These are phyloP conservation scores for Parelbella ahira DNA, from an alignment of 2,888 invertebrate genomes.

Conservation along the genomic window DNA sequence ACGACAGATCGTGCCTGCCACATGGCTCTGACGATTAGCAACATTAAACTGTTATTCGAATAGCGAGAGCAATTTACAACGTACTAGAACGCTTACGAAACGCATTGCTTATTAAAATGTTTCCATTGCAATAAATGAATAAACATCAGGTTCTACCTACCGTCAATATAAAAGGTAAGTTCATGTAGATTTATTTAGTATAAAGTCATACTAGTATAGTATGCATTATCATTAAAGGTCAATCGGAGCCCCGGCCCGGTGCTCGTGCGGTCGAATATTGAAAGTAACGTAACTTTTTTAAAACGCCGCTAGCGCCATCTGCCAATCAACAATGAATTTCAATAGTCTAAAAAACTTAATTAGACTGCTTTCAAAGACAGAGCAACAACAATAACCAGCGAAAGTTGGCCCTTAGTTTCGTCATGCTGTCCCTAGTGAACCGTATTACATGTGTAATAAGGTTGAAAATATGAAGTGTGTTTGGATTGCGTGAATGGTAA, in stretches of 20 bases:
- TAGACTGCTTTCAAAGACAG: conserved; percentile 74
- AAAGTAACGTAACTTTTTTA: conserved; percentile 58
- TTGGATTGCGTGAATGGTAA: conserved; percentile 24
- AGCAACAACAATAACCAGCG: conserved; percentile 48
- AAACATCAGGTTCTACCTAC: conserved; percentile 20
- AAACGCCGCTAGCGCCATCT: conserved; percentile 75
- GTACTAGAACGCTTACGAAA: too few species aligned
- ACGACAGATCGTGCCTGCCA: conserved; percentile 22
- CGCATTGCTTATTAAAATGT: too few species aligned
- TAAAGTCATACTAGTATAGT: too few species aligned
- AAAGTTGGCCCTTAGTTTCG: conserved; percentile 28
- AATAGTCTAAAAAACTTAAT: conserved; percentile 75
- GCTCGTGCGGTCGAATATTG: conserved; percentile 27
- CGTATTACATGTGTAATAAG: conserved; percentile 36
- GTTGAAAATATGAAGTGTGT: conserved; percentile 35
- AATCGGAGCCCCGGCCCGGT: too few species aligned
- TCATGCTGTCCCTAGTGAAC: conserved; percentile 25
- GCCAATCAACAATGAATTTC: conserved; percentile 74
- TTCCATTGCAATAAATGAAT: too few species aligned
- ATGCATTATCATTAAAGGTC: too few species aligned
- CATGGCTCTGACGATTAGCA: conserved; percentile 20
- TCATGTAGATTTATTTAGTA: too few species aligned
- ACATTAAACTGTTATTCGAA: conserved; percentile 15
- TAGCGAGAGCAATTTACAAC: conserved; percentile 5
- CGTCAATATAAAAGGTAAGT: too few species aligned